Conservation (phyloP, 2,113 vertebrate species). For the Scomber japonicus region DNA sequence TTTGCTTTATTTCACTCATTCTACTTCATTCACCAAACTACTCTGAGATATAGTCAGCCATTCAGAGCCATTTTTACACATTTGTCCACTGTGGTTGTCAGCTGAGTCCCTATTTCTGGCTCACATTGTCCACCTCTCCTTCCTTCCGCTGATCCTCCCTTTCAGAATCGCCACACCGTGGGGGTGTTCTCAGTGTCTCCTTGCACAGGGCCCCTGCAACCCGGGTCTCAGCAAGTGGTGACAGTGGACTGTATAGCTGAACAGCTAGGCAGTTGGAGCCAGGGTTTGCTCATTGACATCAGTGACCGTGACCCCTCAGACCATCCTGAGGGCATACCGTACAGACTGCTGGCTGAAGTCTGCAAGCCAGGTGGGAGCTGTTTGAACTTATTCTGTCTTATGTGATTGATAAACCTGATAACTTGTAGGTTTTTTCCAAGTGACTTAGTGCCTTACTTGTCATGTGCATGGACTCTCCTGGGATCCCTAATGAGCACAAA, state of each 20-base stretch:
- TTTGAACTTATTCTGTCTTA: not conserved
- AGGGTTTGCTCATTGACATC: conserved; percentile 88
- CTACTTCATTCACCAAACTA: no score
- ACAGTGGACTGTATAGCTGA: conserved; percentile 89
- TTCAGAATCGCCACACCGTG: conserved; percentile 81
- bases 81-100: no score
- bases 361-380: conserved; percentile 88
- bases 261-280: conserved; percentile 84
- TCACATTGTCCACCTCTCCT: not conserved
- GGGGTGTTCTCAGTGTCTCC: conserved; percentile 91
- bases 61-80: no score
- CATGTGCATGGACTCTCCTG: not conserved
- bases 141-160: not conserved
- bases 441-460: not conserved
- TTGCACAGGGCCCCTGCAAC: conserved; percentile 81
- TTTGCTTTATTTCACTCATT: no score
- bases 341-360: conserved; percentile 86
- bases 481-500: not conserved
- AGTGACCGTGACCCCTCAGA: conserved; percentile 87
- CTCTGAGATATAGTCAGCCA: no score
- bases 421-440: not conserved
- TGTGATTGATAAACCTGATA: not conserved
- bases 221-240: conserved; percentile 85
- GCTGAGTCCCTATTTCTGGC: not conserved
- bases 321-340: conserved; percentile 86